phyloP scores from a whole-genome alignment of 2,888 invertebrate genomes.

The Drosophila engyochracea region DNA sequence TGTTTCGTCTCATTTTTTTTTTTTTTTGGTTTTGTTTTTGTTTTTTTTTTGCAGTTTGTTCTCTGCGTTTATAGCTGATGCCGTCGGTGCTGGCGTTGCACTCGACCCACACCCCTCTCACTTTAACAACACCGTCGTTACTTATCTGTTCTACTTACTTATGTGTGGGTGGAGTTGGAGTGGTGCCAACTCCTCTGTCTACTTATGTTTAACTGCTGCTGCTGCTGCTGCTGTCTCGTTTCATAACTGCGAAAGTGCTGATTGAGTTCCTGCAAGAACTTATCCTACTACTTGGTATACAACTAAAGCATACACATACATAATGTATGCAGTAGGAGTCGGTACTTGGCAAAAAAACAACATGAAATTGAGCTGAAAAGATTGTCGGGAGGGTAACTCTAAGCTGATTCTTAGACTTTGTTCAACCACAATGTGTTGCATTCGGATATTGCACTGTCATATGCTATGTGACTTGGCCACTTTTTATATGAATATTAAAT shows the following conservation, averaged over 20 bases:
- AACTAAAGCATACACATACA: background rate
- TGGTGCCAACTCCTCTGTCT: conserved; percentile 28
- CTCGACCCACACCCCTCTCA: background rate
- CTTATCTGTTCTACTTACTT: conserved; percentile 31
- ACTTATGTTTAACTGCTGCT: conserved; percentile 38
- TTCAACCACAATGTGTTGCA: background rate
- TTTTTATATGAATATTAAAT: background rate
- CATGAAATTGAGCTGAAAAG: conserved; percentile 45
- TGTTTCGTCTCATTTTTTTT: conserved; percentile 36
- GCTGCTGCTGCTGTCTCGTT: conserved; percentile 37
- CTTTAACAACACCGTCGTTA: background rate
- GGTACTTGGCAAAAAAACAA: conserved; percentile 19
- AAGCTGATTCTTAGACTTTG: conserved; percentile 7
- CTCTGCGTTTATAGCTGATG: conserved; percentile 67
- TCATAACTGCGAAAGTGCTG: conserved; percentile 62
- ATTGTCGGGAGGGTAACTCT: conserved; percentile 12
- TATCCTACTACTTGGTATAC: conserved; percentile 32
- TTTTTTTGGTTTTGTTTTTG: conserved; percentile 26
- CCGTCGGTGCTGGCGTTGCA: conserved; percentile 35
- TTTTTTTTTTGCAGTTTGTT: conserved; percentile 56
- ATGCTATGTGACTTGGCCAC: background rate
- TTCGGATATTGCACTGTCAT: background rate
- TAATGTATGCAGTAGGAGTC: conserved; percentile 6
- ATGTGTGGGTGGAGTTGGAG: conserved; percentile 41
- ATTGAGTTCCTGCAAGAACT: conserved; percentile 63